Evolutionary conservation across 92 coral and sea anemone genomes (phyloP).

Genomic region (Palythoa caribaeorum): DNA sequence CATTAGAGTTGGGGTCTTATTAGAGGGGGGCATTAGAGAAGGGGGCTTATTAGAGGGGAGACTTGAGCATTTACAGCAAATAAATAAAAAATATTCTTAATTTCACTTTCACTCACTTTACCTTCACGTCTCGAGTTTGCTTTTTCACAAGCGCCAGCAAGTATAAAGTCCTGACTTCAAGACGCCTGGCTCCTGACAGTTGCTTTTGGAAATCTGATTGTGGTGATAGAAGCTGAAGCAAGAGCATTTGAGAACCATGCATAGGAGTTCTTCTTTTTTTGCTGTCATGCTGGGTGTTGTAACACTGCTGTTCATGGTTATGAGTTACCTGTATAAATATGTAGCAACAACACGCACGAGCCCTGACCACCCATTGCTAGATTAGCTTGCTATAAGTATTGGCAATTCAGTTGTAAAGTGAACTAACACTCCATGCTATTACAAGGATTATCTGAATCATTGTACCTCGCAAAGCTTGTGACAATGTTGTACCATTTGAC

Average conservation of each 20-base stretch:
- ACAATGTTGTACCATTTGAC: too few species aligned
- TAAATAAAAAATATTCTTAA: background rate
- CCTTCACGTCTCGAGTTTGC: slow-evolving; percentile 81
- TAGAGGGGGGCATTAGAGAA: too few species aligned
- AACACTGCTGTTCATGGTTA: slow-evolving; percentile 59
- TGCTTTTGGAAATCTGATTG: slow-evolving; percentile 85
- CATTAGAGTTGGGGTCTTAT: too few species aligned
- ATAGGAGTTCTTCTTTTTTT: slow-evolving; percentile 80
- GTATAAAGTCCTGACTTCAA: slow-evolving; percentile 90
- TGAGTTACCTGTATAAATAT: slow-evolving; percentile 71
- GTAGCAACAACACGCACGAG: slow-evolving; percentile 55
- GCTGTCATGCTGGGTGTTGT: slow-evolving; percentile 79
- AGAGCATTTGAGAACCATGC: slow-evolving; percentile 67
- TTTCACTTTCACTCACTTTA: background rate
- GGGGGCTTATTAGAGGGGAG: too few species aligned
- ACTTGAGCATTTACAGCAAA: background rate
- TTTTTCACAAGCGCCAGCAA: slow-evolving; percentile 84
- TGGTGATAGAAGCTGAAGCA: slow-evolving; percentile 87
- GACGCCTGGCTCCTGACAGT: slow-evolving; percentile 89
- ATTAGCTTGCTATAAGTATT: too few species aligned
- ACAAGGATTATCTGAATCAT: too few species aligned
- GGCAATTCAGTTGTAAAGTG: too few species aligned
- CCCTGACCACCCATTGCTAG: too few species aligned
- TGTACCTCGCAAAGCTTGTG: too few species aligned
- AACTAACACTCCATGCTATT: too few species aligned